Conservation (phyloP, 2,113 vertebrate species). For the Neopipo cinnamomea region DNA sequence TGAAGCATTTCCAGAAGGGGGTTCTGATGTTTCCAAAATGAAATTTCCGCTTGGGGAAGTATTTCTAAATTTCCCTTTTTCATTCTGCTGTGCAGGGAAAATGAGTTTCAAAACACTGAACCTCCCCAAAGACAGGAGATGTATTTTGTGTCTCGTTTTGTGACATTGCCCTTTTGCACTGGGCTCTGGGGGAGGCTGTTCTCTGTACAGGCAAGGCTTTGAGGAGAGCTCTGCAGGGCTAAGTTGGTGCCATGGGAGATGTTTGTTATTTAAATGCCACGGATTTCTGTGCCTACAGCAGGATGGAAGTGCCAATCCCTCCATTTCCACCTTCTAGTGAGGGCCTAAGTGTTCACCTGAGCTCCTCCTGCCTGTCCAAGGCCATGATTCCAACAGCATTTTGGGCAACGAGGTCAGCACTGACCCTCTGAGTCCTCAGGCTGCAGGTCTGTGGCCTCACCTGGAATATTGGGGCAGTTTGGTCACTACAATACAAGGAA, state of each 20-base stretch:
- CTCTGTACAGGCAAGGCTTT: not conserved
- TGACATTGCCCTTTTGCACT: not conserved
- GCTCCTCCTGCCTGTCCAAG: not conserved
- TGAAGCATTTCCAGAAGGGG: not conserved
- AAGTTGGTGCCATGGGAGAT: rapidly evolving
- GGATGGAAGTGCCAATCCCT: not conserved
- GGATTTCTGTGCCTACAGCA: not conserved
- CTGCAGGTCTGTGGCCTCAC: not conserved
- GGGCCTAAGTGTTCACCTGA: not conserved
- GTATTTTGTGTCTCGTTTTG: not conserved
- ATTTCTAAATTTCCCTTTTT: not conserved
- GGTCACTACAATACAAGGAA: not conserved
- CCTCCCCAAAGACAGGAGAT: not conserved
- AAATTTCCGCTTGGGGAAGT: not conserved
- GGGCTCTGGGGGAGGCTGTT: not conserved
- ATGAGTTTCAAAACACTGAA: not conserved
- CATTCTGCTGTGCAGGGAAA: not conserved
- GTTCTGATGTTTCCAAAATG: not conserved
- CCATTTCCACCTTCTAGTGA: rapidly evolving
- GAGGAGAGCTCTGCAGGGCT: not conserved
- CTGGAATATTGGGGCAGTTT: not conserved
- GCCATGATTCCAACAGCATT: not conserved
- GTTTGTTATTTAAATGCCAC: not conserved
- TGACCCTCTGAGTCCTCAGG: rapidly evolving
- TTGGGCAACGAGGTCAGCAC: rapidly evolving